Conservation (phyloP, 2,797 vertebrate species). For the Pitangus sulphuratus region DNA sequence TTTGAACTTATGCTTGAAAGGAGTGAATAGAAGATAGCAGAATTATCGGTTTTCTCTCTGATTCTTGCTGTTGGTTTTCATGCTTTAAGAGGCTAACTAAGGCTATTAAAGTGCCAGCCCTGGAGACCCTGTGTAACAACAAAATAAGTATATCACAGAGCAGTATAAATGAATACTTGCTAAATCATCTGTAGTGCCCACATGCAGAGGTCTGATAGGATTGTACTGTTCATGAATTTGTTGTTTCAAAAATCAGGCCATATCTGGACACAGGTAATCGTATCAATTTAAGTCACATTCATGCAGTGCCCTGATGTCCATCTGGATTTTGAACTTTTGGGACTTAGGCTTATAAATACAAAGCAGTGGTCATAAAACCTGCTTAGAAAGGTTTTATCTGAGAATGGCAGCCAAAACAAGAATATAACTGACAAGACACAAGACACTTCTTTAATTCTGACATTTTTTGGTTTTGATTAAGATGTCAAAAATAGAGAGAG, state of each 20-base stretch:
- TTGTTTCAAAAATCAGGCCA: neutral
- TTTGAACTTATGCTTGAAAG: neutral
- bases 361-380: neutral
- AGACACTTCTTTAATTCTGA: neutral
- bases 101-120: neutral
- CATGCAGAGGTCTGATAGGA: neutral
- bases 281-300: neutral
- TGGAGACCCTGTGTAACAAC: neutral
- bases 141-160: neutral
- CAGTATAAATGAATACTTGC: neutral
- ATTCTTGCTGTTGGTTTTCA: neutral
- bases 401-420: neutral
- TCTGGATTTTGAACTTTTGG: neutral
- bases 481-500: neutral
- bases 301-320: neutral
- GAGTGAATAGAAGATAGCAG: neutral
- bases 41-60: neutral
- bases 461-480: neutral
- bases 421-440: neutral
- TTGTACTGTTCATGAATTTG: neutral
- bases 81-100: neutral
- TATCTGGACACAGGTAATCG: neutral
- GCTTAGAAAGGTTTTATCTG: neutral
- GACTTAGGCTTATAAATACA: neutral
- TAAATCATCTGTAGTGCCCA: neutral